Evolutionary conservation across 2,797 vertebrate genomes (phyloP).

Genomic region (Tapera naevia): DNA sequence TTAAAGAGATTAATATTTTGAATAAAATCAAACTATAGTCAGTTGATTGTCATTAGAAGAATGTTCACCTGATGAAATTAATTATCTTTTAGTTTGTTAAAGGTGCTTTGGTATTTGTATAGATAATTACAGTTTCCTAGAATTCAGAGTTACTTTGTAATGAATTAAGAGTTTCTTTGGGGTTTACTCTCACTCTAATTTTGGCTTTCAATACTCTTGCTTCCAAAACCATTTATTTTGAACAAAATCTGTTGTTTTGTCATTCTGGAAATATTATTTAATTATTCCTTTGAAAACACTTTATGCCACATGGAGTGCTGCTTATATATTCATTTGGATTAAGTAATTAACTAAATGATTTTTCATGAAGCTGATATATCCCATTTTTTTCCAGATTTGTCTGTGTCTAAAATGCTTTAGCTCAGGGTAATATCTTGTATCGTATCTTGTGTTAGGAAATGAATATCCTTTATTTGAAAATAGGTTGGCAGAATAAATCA

Average conservation of each 20-base stretch:
- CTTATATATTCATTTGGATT: not conserved
- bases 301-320: not conserved
- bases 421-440: not conserved
- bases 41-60: not conserved
- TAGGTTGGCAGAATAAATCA: not conserved
- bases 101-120: not conserved
- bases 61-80: not conserved
- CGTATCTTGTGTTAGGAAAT: not conserved
- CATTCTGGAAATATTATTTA: not conserved
- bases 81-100: not conserved
- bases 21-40: not conserved
- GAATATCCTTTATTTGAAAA: not conserved
- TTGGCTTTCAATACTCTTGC: not conserved
- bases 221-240: not conserved
- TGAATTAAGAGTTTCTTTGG: not conserved
- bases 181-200: not conserved
- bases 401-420: not conserved
- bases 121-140: not conserved
- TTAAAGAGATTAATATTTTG: not conserved
- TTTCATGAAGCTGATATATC: not conserved
- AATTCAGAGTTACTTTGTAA: not conserved
- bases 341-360: not conserved
- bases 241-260: not conserved
- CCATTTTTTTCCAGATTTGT: not conserved
- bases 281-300: not conserved